Conservation (phyloP, 2,888 invertebrate genomes). For the Glomeris marginata region DNA sequence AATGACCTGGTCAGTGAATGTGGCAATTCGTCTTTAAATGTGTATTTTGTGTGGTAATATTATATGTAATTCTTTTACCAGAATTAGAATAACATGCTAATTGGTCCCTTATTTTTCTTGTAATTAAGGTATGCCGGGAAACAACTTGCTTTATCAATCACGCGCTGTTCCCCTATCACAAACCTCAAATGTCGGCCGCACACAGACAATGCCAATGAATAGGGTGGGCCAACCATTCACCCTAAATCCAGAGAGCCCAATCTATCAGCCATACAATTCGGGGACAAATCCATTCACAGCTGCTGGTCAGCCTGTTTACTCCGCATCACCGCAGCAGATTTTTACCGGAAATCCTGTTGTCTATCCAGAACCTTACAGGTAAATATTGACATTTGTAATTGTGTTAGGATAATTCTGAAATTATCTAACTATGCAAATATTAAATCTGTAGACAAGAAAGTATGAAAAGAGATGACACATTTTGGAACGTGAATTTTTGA, state of each 20-base stretch:
- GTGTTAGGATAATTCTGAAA: too few relatives aligned
- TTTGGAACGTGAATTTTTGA: neutral
- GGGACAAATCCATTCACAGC: conserved; percentile 15
- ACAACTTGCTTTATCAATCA: neutral
- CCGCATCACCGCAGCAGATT: conserved; percentile 9
- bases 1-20: too few relatives aligned
- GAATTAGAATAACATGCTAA: neutral
- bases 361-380: conserved; percentile 15
- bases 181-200: conserved; percentile 1
- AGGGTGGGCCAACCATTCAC: conserved; percentile 12
- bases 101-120: neutral
- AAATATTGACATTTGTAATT: too few relatives aligned
- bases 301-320: conserved; percentile 12
- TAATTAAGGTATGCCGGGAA: neutral
- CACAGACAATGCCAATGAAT: conserved; percentile 5
- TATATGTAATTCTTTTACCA: too few relatives aligned
- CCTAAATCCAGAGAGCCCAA: conserved; percentile 14
- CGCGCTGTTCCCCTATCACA: conserved; percentile 4
- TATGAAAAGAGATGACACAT: neutral
- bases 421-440: too few relatives aligned
- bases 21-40: too few relatives aligned
- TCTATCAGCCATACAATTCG: conserved; percentile 16
- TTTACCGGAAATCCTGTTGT: conserved; percentile 15
- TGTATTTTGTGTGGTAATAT: too few relatives aligned
- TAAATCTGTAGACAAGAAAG: neutral